These are phyloP conservation scores for Drosophila carrolli DNA, from an alignment of 1,140 invertebrate genomes.

Conservation along the genomic window DNA sequence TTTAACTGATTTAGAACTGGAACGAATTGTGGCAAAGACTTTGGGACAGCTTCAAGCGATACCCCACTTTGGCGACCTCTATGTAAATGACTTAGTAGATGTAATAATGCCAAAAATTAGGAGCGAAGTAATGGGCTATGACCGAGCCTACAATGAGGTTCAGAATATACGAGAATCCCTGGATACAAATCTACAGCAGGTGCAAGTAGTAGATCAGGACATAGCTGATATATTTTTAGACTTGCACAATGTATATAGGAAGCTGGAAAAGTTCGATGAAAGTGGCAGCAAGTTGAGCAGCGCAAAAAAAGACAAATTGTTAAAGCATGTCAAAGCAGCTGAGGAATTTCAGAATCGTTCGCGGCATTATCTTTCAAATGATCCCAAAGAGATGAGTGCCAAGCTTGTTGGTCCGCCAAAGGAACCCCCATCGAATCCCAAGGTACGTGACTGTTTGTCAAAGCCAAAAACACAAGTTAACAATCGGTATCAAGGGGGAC, in stretches of 20 bases:
- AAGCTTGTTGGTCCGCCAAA: slow-evolving; percentile 1
- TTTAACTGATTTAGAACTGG: neutral
- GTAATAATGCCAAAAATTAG: slow-evolving; percentile 44
- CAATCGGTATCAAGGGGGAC: neutral
- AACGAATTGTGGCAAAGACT: slow-evolving; percentile 13
- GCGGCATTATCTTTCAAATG: slow-evolving; percentile 41
- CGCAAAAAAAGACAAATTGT: neutral
- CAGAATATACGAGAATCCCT: slow-evolving; percentile 6
- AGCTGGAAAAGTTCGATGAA: slow-evolving; percentile 14
- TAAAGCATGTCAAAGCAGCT: slow-evolving; percentile 20
- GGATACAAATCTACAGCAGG: slow-evolving; percentile 6
- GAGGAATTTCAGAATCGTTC: slow-evolving; percentile 14
- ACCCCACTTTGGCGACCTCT: neutral
- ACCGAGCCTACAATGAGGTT: slow-evolving; percentile 17
- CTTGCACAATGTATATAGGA: slow-evolving; percentile 55
- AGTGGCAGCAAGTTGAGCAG: neutral
- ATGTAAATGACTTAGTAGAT: slow-evolving; percentile 7
- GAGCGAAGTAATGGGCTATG: slow-evolving; percentile 7
- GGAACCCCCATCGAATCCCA: neutral
- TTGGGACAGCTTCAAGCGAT: slow-evolving; percentile 18
- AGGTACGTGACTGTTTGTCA: neutral
- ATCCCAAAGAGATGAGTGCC: slow-evolving; percentile 17
- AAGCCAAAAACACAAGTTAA: neutral
- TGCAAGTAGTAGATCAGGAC: slow-evolving; percentile 22
- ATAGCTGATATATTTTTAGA: slow-evolving; percentile 56